Evolutionary conservation across 2,113 vertebrate species (phyloP).

Genomic region (Gavialis gangeticus): DNA sequence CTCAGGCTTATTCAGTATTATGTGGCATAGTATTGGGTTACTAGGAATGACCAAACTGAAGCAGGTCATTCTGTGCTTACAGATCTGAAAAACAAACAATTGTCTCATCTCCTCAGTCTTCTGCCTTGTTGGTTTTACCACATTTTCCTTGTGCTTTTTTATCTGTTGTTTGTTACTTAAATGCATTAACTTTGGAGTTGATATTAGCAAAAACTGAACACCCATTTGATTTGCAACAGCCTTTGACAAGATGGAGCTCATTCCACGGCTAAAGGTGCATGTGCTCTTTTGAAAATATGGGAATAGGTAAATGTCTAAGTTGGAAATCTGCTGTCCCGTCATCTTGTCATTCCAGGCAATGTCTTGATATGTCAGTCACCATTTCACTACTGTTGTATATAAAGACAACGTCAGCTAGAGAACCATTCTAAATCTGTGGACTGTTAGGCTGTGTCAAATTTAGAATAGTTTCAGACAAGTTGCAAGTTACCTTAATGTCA

Average conservation of each 20-base stretch:
- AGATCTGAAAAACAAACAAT: not conserved
- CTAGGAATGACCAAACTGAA: not conserved
- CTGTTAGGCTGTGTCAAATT: too few relatives aligned
- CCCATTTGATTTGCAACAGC: not conserved
- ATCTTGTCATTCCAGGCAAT: not conserved
- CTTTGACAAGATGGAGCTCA: not conserved
- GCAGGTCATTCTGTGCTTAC: constrained; percentile 15
- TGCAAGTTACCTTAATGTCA: too few relatives aligned
- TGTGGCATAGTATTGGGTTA: constrained; percentile 27
- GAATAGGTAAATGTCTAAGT: not conserved
- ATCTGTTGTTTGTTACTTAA: not conserved
- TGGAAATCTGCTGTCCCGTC: not conserved
- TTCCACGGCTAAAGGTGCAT: not conserved
- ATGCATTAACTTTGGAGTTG: not conserved
- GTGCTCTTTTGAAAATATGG: not conserved
- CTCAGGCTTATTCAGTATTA: constrained; percentile 21
- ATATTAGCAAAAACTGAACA: not conserved
- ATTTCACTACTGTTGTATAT: not conserved
- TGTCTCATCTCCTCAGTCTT: not conserved
- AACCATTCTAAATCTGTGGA: not conserved
- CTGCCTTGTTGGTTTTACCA: not conserved
- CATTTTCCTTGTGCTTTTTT: not conserved
- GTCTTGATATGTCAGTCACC: not conserved
- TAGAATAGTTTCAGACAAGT: too few relatives aligned
- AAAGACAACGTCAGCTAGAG: not conserved